Base-by-base conservation (phyloP, 2,113 vertebrate species). In the Callipepla squamata region DNA sequence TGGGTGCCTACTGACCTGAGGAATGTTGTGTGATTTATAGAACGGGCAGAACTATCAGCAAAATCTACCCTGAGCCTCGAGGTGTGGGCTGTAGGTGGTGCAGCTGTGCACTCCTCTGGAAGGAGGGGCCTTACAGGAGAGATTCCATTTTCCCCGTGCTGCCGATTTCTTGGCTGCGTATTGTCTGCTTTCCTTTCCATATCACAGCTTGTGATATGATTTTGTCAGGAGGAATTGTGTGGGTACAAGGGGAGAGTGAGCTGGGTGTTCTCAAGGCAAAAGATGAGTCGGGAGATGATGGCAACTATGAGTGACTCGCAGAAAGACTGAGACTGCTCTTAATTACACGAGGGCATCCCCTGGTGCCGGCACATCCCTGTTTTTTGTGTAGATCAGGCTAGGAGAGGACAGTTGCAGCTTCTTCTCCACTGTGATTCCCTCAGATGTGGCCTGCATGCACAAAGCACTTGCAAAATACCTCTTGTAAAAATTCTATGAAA, bases 101-200 rank as follows among this genome's bases (percentile, higher is more conserved):
- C 20, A 34, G 21, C 26, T 0, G 0, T 1, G 8, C 15, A 21
- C 36, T 67, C 28, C 57, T 32, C 0, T 0, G 32, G 5, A 57
- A 65, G 66, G n/a, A 75, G 62, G 62, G 58, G 12, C 17, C 21
- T 1, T 34, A 7, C 0, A 55, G 48, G 38, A 0, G 1, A 74
- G 50, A 32, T 50, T 30, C 45, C 3, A 0, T 83, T 80, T 69
- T 61, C 38, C 28, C 26, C 13, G 0, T 18, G 59, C 65, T 23
- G 2, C 63, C 69, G 50, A 28, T 30, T 80, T 63, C 51, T 70
- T 65, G 77, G 6, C 45, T 69, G 72, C 28, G n/a, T 82, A 19
- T 63, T 67, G 9, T 22, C 34, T 86, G 73, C 38, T 50, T 93
- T 80, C n/a, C 34, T 89, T 69, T 73, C n/a, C n/a, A n/a, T n/a